Conservation (phyloP, 2,113 vertebrate genomes). For the Cephalopterus ornatus region DNA sequence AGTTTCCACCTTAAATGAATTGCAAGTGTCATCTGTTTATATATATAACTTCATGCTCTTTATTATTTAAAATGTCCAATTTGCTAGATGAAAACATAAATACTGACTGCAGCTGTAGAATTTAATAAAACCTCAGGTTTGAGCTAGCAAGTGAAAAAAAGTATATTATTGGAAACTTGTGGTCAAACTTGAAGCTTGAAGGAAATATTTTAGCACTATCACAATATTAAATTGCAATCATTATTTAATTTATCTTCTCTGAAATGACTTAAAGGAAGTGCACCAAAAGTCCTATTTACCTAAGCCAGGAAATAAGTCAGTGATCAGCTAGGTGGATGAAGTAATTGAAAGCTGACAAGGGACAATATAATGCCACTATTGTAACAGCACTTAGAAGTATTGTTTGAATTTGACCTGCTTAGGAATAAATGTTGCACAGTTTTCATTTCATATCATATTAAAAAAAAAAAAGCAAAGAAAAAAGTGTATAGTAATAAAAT, state of each 20-base stretch:
- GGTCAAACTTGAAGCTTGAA: constrained; percentile 82
- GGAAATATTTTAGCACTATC: constrained; percentile 85
- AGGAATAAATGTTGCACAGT: constrained; percentile 65
- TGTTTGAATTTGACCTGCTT: constrained; percentile 65
- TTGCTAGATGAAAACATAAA: constrained; percentile 80
- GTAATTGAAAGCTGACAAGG: constrained; percentile 76
- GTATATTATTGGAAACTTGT: constrained; percentile 85
- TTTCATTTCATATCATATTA: constrained; percentile 59
- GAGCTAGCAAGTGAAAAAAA: constrained; percentile 77
- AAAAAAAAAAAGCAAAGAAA: not conserved
- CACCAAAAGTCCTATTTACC: constrained; percentile 75
- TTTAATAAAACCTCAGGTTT: constrained; percentile 83
- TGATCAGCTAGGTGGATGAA: constrained; percentile 76
- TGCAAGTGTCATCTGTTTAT: constrained; percentile 67
- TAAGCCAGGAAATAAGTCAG: constrained; percentile 78
- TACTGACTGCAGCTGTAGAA: constrained; percentile 83
- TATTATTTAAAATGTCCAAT: constrained; percentile 78
- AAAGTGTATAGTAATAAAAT: constrained; percentile 59
- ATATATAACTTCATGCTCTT: constrained; percentile 69
- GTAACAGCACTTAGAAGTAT: constrained; percentile 70
- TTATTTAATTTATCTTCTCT: constrained; percentile 85
- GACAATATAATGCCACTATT: constrained; percentile 77
- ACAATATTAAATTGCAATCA: constrained; percentile 83
- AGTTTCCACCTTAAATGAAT: constrained; percentile 67
- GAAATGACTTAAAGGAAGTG: constrained; percentile 77